Percentiles rank a stretch among this genome's conserved stretches.
These are phyloP conservation scores for Lasioglossum zephyrum DNA, from an alignment of 2,888 invertebrate species.

Conservation along the genomic window DNA sequence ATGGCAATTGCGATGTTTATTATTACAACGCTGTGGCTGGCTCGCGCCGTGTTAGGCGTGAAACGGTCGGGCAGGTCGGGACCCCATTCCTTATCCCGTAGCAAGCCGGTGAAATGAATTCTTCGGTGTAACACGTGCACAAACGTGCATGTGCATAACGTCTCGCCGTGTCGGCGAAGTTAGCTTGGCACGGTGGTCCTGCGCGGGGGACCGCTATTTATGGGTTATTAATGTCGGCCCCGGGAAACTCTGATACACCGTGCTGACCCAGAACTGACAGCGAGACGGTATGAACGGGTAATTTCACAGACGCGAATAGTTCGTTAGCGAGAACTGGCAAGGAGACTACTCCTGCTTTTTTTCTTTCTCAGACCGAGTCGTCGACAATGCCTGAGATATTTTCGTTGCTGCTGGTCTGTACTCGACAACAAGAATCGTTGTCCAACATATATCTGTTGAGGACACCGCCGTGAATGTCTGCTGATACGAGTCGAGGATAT, in stretches of 20 bases:
- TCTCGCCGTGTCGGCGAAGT: constrained; percentile 5
- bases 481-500: neutral
- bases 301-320: constrained; percentile 62
- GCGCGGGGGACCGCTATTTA: constrained; percentile 63
- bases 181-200: constrained; percentile 24
- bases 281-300: constrained; percentile 60
- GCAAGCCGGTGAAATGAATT: constrained; percentile 76
- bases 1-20: constrained; percentile 70
- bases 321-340: constrained; percentile 40
- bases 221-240: constrained; percentile 73
- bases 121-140: constrained; percentile 59
- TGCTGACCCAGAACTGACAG: constrained; percentile 71
- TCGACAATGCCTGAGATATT: constrained; percentile 26
- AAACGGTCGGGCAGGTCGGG: constrained; percentile 71
- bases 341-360: neutral
- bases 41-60: constrained; percentile 68
- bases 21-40: constrained; percentile 68
- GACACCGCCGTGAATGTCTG: neutral
- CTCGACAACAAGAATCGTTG: neutral
- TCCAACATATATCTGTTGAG: neutral
- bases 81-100: constrained; percentile 73
- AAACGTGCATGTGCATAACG: constrained; percentile 16
- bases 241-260: constrained; percentile 64
- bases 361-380: neutral
- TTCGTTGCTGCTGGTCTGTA: neutral